Evolutionary conservation across 2,797 vertebrate species (phyloP).

Genomic region (Simalia tracyae): DNA sequence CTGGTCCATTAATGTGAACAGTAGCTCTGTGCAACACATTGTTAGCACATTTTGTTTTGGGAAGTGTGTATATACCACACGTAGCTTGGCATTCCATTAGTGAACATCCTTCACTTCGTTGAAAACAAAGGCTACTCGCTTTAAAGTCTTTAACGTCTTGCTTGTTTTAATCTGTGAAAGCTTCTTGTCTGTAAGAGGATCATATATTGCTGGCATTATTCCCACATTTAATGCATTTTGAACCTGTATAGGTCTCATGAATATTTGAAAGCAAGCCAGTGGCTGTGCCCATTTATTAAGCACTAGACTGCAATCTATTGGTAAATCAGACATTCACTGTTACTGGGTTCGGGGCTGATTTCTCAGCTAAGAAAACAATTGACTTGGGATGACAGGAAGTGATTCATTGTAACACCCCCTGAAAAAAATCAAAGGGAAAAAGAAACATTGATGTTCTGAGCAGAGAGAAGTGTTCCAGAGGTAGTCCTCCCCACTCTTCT

Average conservation of each 20-base stretch:
- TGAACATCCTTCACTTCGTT: constrained; percentile 58
- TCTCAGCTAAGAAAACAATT: constrained; percentile 59
- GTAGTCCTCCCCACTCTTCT: constrained; percentile 12
- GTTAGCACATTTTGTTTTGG: constrained; percentile 44
- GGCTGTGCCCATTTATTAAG: constrained; percentile 57
- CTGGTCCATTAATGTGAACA: constrained; percentile 21
- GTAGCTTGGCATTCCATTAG: constrained; percentile 62
- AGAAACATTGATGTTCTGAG: constrained; percentile 28
- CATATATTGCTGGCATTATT: constrained; percentile 65
- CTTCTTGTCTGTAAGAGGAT: constrained; percentile 68
- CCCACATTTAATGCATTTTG: constrained; percentile 75
- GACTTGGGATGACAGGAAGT: constrained; percentile 52
- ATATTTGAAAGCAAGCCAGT: constrained; percentile 73
- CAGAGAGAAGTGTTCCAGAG: neutral
- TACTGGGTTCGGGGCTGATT: constrained; percentile 67
- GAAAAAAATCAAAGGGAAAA: constrained; percentile 43
- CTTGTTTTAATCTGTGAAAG: constrained; percentile 69
- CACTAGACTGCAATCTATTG: constrained; percentile 59
- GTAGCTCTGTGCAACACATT: constrained; percentile 1
- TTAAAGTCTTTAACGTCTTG: constrained; percentile 70
- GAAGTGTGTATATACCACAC: constrained; percentile 15
- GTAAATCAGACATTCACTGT: constrained; percentile 66
- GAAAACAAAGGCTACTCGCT: constrained; percentile 66
- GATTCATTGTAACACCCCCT: constrained; percentile 46
- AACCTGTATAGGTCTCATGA: constrained; percentile 66